phyloP scores from a whole-genome alignment of 2,888 invertebrate species.

The Anarsia innoxiella region DNA sequence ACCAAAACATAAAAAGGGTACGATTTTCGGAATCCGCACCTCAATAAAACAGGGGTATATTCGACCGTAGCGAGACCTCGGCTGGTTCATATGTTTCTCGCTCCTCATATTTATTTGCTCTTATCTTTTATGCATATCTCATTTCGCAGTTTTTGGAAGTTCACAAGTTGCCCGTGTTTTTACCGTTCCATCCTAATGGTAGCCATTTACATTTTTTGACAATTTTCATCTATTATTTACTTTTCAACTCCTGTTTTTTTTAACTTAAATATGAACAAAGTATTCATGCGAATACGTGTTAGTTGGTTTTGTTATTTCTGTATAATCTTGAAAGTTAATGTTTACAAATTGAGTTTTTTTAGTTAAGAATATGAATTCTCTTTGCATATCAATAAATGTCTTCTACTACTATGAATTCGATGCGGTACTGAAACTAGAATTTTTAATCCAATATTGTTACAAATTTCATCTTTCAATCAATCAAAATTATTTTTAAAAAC shows the following conservation, averaged over 20 bases:
- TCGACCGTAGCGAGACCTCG: conserved; percentile 21
- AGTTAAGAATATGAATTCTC: too few species aligned
- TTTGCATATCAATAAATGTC: too few species aligned
- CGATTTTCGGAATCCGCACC: conserved; percentile 20
- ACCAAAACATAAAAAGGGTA: conserved; percentile 19
- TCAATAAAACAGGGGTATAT: conserved; percentile 30
- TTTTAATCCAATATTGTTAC: too few species aligned
- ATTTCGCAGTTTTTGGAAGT: conserved; percentile 26
- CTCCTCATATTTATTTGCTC: conserved; percentile 25
- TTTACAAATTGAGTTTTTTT: too few species aligned
- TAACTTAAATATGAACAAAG: too few species aligned
- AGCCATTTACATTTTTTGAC: conserved; percentile 4
- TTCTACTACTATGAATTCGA: too few species aligned
- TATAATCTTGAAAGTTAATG: too few species aligned
- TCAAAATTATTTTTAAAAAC: too few species aligned
- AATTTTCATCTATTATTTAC: conserved; percentile 6
- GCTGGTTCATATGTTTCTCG: conserved; percentile 17
- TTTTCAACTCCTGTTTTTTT: conserved; percentile 1
- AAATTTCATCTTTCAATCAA: too few species aligned
- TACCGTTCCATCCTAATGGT: conserved; percentile 3
- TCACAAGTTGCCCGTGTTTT: conserved; percentile 3
- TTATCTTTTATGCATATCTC: conserved; percentile 42
- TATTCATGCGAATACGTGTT: conserved; percentile 2
- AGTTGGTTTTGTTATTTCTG: too few species aligned
- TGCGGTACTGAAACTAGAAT: too few species aligned